These are phyloP conservation scores for Notolabrus celidotus DNA, from an alignment of 2,797 vertebrate genomes.

Conservation along the genomic window DNA sequence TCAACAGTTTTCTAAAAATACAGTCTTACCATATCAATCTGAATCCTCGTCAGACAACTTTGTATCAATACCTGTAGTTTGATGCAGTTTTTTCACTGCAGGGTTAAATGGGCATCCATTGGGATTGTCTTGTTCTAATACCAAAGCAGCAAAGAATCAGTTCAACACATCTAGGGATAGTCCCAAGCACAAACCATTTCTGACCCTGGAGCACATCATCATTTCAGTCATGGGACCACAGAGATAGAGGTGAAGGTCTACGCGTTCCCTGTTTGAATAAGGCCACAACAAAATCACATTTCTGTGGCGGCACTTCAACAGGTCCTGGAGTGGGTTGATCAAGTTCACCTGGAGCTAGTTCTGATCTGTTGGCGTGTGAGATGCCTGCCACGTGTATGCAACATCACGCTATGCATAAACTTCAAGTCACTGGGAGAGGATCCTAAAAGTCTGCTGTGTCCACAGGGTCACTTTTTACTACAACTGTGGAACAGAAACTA, in stretches of 20 bases:
- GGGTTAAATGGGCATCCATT: neutral
- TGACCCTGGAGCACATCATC: constrained; percentile 25
- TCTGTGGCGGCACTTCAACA: constrained; percentile 8
- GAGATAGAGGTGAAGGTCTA: constrained; percentile 20
- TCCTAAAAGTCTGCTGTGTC: neutral
- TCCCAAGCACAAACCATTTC: constrained; percentile 16
- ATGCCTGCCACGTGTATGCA: neutral
- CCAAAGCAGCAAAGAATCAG: neutral
- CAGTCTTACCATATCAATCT: neutral
- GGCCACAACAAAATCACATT: constrained; percentile 23
- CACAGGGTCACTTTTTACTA: neutral
- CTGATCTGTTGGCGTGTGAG: neutral
- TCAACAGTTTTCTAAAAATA: too few relatives aligned
- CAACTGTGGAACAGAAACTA: neutral
- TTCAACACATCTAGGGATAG: constrained; percentile 15
- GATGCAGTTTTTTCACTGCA: neutral
- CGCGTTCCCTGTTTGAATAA: constrained; percentile 12
- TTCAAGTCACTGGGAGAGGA: neutral
- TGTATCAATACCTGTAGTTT: neutral
- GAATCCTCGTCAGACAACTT: neutral
- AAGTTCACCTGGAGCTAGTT: constrained; percentile 7
- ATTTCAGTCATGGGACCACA: constrained; percentile 35
- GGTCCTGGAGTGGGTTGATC: constrained; percentile 1
- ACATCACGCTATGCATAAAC: neutral
- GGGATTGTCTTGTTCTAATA: neutral